These are phyloP conservation scores for Selene dorsalis DNA, from an alignment of 2,797 vertebrate species.

Conservation along the genomic window DNA sequence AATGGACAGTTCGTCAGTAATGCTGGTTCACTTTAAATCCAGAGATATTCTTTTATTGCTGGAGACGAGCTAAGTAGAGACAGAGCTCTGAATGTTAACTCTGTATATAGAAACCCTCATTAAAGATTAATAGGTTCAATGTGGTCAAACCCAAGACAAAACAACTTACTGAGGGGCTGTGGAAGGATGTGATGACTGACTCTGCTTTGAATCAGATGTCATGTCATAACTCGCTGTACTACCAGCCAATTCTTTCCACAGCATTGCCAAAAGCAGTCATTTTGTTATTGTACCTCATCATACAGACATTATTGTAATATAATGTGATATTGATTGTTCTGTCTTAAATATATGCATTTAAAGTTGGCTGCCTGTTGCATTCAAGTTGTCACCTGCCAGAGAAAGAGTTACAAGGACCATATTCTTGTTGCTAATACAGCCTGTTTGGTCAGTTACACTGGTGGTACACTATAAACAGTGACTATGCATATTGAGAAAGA, in stretches of 20 bases:
- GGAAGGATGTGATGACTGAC: not conserved
- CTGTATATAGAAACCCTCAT: constrained; percentile 30
- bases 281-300: constrained; percentile 22
- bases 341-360: constrained; percentile 47
- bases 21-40: constrained; percentile 16
- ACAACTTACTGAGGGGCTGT: not conserved
- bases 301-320: constrained; percentile 32
- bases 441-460: constrained; percentile 18
- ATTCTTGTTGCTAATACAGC: not conserved
- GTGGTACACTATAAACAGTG: constrained; percentile 19
- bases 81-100: constrained; percentile 30
- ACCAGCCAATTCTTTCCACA: constrained; percentile 3
- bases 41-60: constrained; percentile 8
- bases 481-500: constrained; percentile 43
- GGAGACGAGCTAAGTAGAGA: not conserved
- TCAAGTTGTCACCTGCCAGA: not conserved
- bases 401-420: not conserved
- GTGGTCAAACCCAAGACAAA: not conserved
- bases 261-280: constrained; percentile 9
- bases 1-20: constrained; percentile 3
- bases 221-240: not conserved
- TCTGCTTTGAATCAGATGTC: constrained; percentile 7
- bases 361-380: constrained; percentile 13
- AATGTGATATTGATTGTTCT: constrained; percentile 24
- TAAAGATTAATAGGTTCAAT: constrained; percentile 10